Base-by-base conservation (phyloP, 2,113 vertebrate species). In the Festucalex cinctus region DNA sequence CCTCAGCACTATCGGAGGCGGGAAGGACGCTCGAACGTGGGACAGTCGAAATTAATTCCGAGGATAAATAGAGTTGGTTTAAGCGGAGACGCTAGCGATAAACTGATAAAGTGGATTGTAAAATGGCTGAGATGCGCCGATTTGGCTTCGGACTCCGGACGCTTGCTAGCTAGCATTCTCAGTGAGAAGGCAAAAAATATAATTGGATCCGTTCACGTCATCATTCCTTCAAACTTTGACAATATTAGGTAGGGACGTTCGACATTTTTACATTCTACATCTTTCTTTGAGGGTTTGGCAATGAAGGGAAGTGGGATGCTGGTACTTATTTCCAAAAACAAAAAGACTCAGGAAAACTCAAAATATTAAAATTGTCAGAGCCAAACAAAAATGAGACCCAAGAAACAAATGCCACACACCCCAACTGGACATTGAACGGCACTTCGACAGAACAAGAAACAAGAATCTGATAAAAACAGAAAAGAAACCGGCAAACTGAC, bases 31-130 rank as follows among this genome's bases (percentile, higher is more conserved):
- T 10, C 62, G 74, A 77, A 87, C 70, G 79, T 72, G n/a, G n/a
- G n/a, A 73, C 64, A 51, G 65, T 78, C 81, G 70, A 73, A 74
- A 82, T 62, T 69, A 28, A 85, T 88, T 60, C 22, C 32, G 24
- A 71, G 80, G 84, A 90, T 85, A 83, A 85, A 90, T 77, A 81
- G 82, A 89, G 84, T 73, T 67, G 73, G 80, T 74, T 62, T 43
- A 80, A n/a, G 77, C 73, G 76, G 78, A 62, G 79, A 83, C 67
- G 62, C 65, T 28, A 41, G 78, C 81, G 83, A 87, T 86, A 81
- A 80, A 84, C 80, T 56, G 71, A 87, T 86, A 82, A 83, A 84
- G 78, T 46, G 68, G 83, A 79, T 81, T 79, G 79, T 87, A 85
- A 79, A 87, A 83, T 71, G 78, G 73, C 76, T 76, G 71, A 71